Percentiles rank a stretch among this genome's conserved stretches.
Conservation (phyloP, 2,888 invertebrate species). For the Meghimatium bilineatum region DNA sequence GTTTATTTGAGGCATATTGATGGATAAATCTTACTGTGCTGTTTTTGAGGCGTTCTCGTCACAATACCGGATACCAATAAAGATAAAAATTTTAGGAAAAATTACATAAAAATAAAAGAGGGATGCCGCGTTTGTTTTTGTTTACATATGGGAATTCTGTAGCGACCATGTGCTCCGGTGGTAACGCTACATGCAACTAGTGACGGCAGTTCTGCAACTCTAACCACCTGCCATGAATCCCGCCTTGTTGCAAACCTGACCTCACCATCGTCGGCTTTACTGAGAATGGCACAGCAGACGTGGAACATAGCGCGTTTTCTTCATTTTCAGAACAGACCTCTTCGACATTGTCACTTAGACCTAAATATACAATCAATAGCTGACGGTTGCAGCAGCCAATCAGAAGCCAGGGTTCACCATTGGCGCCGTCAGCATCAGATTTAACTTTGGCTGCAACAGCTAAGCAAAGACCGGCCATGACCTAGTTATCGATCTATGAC, state of each 20-base stretch:
- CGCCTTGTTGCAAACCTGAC: background rate
- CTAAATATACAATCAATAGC: conserved; percentile 25
- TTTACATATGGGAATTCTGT: too few relatives aligned
- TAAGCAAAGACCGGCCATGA: conserved; percentile 41
- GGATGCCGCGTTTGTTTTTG: too few relatives aligned
- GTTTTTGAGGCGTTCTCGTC: too few relatives aligned
- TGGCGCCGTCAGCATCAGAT: conserved; percentile 38
- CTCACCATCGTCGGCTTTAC: background rate
- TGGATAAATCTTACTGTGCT: too few relatives aligned
- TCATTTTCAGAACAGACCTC: background rate
- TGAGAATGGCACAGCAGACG: background rate
- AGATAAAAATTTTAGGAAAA: too few relatives aligned
- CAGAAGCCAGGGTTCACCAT: background rate
- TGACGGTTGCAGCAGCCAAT: conserved; percentile 34
- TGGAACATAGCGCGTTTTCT: background rate
- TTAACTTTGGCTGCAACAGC: conserved; percentile 36
- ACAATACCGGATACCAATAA: too few relatives aligned
- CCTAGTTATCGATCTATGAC: conserved; percentile 38
- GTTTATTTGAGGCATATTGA: too few relatives aligned
- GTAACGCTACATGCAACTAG: too few relatives aligned
- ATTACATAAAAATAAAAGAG: too few relatives aligned
- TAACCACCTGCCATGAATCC: too few relatives aligned
- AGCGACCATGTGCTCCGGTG: too few relatives aligned
- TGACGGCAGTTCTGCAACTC: background rate
- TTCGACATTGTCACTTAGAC: conserved; percentile 32